These are phyloP conservation scores for Lepidochrysops patricia DNA, from an alignment of 2,888 invertebrate species.

Conservation along the genomic window DNA sequence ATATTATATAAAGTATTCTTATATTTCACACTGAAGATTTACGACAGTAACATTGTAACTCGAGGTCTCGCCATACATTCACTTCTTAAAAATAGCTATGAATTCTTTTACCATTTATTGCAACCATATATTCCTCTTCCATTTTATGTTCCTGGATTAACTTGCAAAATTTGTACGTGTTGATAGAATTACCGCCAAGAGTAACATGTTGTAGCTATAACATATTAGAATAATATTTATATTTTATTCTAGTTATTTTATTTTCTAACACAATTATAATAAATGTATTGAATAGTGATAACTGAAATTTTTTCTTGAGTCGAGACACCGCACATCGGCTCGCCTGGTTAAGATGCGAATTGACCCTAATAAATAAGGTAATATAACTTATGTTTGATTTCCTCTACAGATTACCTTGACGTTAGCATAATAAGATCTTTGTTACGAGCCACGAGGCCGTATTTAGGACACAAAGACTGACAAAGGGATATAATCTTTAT, in stretches of 20 bases:
- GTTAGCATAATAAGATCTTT: background rate
- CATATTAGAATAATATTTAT: too few relatives aligned
- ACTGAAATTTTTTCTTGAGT: too few relatives aligned
- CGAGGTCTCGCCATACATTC: background rate
- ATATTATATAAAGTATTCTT: background rate
- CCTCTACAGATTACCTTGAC: background rate
- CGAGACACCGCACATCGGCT: too few relatives aligned
- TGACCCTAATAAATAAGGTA: too few relatives aligned
- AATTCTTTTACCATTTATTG: constrained; percentile 1
- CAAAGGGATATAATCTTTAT: background rate
- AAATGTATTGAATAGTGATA: too few relatives aligned
- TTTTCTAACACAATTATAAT: too few relatives aligned
- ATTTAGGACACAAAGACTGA: background rate
- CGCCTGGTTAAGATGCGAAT: too few relatives aligned
- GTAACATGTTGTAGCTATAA: too few relatives aligned
- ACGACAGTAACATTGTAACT: background rate
- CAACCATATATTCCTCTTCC: background rate
- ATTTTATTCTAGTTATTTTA: too few relatives aligned
- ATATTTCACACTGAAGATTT: background rate
- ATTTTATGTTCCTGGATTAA: background rate
- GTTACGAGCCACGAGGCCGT: background rate
- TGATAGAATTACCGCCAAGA: background rate
- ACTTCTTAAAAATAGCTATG: constrained; percentile 11
- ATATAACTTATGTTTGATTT: background rate
- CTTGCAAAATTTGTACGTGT: background rate